Evolutionary conservation across 2,113 vertebrate species (phyloP), one percentile per base, ranked within the genome.

Genomic region (Lampris megalopsis): DNA sequence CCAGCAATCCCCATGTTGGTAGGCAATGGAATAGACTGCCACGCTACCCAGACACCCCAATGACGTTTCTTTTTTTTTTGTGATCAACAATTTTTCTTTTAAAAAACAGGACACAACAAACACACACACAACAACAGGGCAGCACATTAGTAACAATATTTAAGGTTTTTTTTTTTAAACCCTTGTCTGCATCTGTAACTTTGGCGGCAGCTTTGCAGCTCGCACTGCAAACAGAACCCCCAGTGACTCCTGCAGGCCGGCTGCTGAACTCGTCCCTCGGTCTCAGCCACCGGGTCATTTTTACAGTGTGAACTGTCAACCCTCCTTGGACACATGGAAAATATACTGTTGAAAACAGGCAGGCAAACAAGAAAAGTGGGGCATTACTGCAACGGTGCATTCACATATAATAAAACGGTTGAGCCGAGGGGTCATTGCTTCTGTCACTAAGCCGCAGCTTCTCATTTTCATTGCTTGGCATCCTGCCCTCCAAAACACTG

Each of bases 401-500:
- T 75, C n/a, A 61, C 71, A 85, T 84, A 86, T 80, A 86, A 73
- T 76, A 75, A 80, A 86, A 79, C 47, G 75, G 68, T 56, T 52
- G 81, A 71, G 85, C 68, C 80, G 80, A 83, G 80, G 24, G 88
- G 85, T 86, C 84, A 80, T 60, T 74, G 77, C 68, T 80, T 89
- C 83, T 85, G 88, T 88, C 83, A 81, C 77, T 53, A 75, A 75
- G 84, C 73, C 82, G 79, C 83, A 77, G 80, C 80, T 70, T 90
- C 77, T 85, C 77, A 77, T 81, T 88, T 89, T 83, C 82, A 70
- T 63, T 24, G 35, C 58, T 59, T 86, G 87, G 85, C 88, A 77
- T 78, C 37, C 5, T 37, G 86, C 83, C 80, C 80, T 56, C 36
- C 9, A 66, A 86, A 76, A 81, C 67, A 47, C 84, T 85, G 83